Base-by-base conservation (phyloP, 2,797 vertebrate genomes). In the Thamnophis elegans region DNA sequence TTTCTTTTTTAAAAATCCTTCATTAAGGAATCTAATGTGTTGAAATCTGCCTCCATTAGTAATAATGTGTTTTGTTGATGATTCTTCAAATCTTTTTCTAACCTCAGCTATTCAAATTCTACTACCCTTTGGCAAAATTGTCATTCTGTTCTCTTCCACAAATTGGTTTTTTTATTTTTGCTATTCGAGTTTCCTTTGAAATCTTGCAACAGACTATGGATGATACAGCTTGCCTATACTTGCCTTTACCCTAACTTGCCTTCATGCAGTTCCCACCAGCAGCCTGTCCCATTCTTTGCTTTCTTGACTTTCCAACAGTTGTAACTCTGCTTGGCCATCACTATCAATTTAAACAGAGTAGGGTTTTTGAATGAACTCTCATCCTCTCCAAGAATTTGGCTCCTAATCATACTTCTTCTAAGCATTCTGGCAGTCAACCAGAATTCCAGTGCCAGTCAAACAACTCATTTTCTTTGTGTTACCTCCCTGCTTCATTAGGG, bases 271-370 rank as follows among this genome's bases (percentile, higher is more conserved):
- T 73, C n/a, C 1, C 18, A 56, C n/a, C 22, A 87, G 25, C 25
- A 90, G n/a, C 62, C 14, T 12, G 16, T 89, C 11, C 60, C 65
- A 47, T 91, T 59, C 4, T 36, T 62, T 62, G 56, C 2, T 0
- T 93, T 94, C 89, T 73, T 54, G 68, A 85, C 78, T 92, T 68
- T 59, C 47, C 65, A 5, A 93, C 85, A 93, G 1, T 90, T 91
- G 54, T 91, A 86, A 25, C 9, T 86, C 65, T n/a, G n/a, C 54
- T 58, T 55, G 42, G 26, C 18, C 5, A 1, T 62, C 25, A 14
- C 25, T 91, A 53, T 28, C 28, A 58, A 42, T 54, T 11, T 28
- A 78, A 59, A 47, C 55, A 60, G 11, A 4, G 13, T 14, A 56
- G 56, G n/a, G 9, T 11, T 60, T 26, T 87, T 13, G 88, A 54